Evolutionary conservation across 2,888 invertebrate species (phyloP), one percentile per base, ranked within the genome.

Genomic region (Tachina fera): DNA sequence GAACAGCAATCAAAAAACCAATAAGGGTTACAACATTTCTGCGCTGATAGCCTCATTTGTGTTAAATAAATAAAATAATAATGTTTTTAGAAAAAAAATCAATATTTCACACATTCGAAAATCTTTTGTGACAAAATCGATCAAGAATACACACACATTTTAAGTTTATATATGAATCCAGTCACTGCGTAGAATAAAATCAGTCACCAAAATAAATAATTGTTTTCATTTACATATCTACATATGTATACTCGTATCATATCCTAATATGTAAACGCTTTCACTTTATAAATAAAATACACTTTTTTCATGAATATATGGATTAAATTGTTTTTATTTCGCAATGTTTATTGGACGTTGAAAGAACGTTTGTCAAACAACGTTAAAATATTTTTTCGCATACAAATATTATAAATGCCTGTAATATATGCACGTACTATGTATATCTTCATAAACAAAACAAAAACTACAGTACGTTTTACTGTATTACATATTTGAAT

Each of bases 331-430:
- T 61, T 19, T 72, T 72, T 80, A 74, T 80, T 74, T 51, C 14
- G 51, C 74, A 72, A 65, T 67, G 22, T 51, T 41, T 43, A 22
- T 47, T 43, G 47, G 39, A 63, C 45, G 39, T 58, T 63, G n/a
- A 60, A 71, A 43, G 31, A 19, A 63, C 19, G 56, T 47, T 56
- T 49, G 31, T 31, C 31, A 31, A 56, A 58, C 22, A 80, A 67
- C 14, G 14, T 74, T 43, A 22, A 31, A 22, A 65, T 47, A 13
- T 45, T 63, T 45, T 1, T 45, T 31, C 16, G 43, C n/a, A 67
- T 68, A 74, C 58, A 81, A 39, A 43, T 67, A 49, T 16, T 61
- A 43, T 10, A 65, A 56, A 39, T 53, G 63, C 65, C 43, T 41
- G 47, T 56, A 49, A 43, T 47, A 19, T 3, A 51, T 51, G 41